Percentiles rank a stretch among this genome's conserved stretches.
phyloP scores from a whole-genome alignment of 2,797 vertebrate genomes.

The Gymnoscopelus microlampas region DNA sequence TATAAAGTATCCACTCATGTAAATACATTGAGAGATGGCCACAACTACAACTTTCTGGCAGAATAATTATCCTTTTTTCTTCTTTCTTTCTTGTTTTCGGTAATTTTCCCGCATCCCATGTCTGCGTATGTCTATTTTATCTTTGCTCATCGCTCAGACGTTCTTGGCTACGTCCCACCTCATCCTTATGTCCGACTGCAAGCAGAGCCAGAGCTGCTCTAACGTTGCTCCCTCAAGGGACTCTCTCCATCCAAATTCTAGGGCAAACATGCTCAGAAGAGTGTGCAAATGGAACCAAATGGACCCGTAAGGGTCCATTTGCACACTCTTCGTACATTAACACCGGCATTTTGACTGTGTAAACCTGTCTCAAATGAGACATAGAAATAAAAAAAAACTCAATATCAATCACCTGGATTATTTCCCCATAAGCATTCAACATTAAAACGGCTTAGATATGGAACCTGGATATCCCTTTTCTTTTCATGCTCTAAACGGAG shows the following conservation, averaged over 20 bases:
- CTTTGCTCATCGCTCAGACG: slow-evolving; percentile 45
- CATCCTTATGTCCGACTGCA: slow-evolving; percentile 48
- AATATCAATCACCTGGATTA: too few species aligned
- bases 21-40: slow-evolving; percentile 44
- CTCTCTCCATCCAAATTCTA: slow-evolving; percentile 45
- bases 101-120: slow-evolving; percentile 42
- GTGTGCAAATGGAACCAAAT: too few species aligned
- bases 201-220: slow-evolving; percentile 40
- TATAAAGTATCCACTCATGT: too few species aligned
- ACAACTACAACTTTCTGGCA: slow-evolving; percentile 66
- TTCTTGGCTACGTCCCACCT: slow-evolving; percentile 40
- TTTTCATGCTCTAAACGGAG: slow-evolving; percentile 23
- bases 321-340: too few species aligned
- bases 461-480: neutral
- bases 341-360: too few species aligned
- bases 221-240: slow-evolving; percentile 39
- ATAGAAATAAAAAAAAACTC: too few species aligned
- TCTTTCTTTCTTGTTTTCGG: neutral
- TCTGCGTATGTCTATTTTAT: slow-evolving; percentile 33
- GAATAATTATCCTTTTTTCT: too few species aligned
- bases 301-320: too few species aligned
- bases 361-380: too few species aligned
- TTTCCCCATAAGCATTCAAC: too few species aligned
- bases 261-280: slow-evolving; percentile 21
- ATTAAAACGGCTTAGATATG: too few species aligned